Evolutionary conservation across 2,888 invertebrate species (phyloP).

Genomic region (Drosophila putrida): DNA sequence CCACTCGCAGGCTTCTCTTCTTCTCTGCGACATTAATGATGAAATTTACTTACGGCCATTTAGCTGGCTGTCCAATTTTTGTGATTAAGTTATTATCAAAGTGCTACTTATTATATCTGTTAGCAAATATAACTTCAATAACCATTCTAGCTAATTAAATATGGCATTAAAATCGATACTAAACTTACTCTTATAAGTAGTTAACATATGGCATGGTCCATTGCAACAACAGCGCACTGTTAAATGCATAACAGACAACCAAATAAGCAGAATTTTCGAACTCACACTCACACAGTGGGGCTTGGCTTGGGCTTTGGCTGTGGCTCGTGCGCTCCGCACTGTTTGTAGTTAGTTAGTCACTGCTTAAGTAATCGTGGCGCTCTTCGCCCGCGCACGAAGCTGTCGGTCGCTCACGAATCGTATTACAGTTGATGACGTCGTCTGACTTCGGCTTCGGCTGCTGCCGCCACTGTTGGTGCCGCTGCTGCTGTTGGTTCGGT

Average conservation of each 20-base stretch:
- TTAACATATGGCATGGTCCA: conserved; percentile 43
- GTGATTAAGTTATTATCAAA: conserved; percentile 26
- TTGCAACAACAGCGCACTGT: conserved; percentile 40
- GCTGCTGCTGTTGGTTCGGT: conserved; percentile 34
- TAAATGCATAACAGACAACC: conserved; percentile 50
- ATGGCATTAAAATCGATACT: conserved; percentile 42
- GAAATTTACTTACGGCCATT: conserved; percentile 46
- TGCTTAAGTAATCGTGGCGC: conserved; percentile 67
- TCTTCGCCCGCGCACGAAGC: conserved; percentile 67
- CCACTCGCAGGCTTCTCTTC: conserved; percentile 43
- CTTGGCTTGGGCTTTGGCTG: conserved; percentile 48
- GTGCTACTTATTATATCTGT: conserved; percentile 34
- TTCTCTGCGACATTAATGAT: conserved; percentile 48
- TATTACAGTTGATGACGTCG: conserved; percentile 52
- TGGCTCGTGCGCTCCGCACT: conserved; percentile 63
- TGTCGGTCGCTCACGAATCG: conserved; percentile 52
- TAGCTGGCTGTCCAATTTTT: conserved; percentile 30
- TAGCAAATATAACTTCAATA: conserved; percentile 18
- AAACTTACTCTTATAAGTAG: conserved; percentile 19
- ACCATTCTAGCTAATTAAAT: conserved; percentile 50
- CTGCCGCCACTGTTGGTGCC: conserved; percentile 28
- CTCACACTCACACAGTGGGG: conserved; percentile 38
- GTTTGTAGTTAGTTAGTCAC: conserved; percentile 66
- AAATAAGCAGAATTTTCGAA: conserved; percentile 1
- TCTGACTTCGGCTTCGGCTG: conserved; percentile 63